Evolutionary conservation across 2,113 vertebrate genomes (phyloP), one percentile per base, ranked within the genome.

Genomic region (Lamprologus sp.): DNA sequence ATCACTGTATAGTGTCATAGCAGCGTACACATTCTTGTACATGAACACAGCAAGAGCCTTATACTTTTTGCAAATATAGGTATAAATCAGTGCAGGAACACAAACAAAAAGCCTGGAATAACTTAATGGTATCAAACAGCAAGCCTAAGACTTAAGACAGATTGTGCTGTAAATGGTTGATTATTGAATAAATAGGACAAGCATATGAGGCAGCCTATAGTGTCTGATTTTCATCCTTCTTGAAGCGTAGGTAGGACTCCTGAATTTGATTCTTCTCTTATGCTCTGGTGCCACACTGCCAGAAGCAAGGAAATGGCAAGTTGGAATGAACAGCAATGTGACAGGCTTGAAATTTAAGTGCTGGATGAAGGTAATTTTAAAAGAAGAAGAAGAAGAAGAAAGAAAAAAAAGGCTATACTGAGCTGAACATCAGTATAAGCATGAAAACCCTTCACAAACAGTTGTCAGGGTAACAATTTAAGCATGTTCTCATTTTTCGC

Each of bases 341-440:
- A 79, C 56, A 79, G 33, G 49, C 88, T 88, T 86, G 55, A 91
- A 68, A 84, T 86, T 84, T 89, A 63, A 88, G 49, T 47, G 33
- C 26, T 93, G 92, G 47, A 92, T 88, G 42, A 87, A 47, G 80
- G 65, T 68, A 90, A 88, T 87, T 89, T 77, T 7, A 28, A 28
- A 17, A 75, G 2, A 37, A 26, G 9, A 47, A 17, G 42, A 65
- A 60, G 28, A 68, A 9, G n/a, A 15, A 47, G 6, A 75, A n/a
- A 17, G 8, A 17, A 42, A 37, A 14, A 75, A 21, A 73, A 54
- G 63, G 15, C 42, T 77, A 58, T 19, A 63, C 12, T n/a, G 40
- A 79, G 54, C 58, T 42, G 55, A 85, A 88, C 21, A n/a, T 68
- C 31, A 75, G 19, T 26, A 80, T 51, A 63, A 60, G 81, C 45